Evolutionary conservation across 2,113 vertebrate species (phyloP).

Genomic region (Neolamprologus ventralis): DNA sequence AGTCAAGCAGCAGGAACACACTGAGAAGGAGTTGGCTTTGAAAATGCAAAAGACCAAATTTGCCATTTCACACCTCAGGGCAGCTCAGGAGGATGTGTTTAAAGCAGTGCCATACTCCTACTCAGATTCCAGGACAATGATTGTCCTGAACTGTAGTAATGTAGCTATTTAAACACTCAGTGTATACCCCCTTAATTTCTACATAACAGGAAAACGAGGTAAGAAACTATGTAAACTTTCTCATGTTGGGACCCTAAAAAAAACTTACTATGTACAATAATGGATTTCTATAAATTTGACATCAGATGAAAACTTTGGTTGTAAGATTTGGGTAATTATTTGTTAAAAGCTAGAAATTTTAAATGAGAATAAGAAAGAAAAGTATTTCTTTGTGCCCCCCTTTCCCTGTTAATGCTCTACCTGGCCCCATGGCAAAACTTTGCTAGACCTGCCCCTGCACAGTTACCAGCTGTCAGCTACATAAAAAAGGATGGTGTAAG

Average conservation of each 20-base stretch:
- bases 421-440: too few relatives aligned
- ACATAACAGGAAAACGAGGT: background rate
- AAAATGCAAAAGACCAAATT: constrained; percentile 21
- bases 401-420: too few relatives aligned
- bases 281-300: too few relatives aligned
- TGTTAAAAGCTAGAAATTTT: too few relatives aligned
- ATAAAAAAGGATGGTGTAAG: too few relatives aligned
- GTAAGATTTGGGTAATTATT: too few relatives aligned
- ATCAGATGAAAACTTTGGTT: too few relatives aligned
- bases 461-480: too few relatives aligned
- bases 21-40: background rate
- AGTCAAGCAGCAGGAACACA: background rate
- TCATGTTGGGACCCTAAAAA: background rate
- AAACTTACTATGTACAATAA: too few relatives aligned
- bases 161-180: background rate
- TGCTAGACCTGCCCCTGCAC: too few relatives aligned
- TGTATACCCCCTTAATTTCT: background rate
- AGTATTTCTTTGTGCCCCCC: too few relatives aligned
- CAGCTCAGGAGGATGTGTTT: background rate
- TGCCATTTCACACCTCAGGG: constrained; percentile 3
- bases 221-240: background rate
- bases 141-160: background rate
- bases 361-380: too few relatives aligned
- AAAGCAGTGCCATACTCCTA: constrained; percentile 1
- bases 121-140: background rate